Base-by-base conservation (phyloP, 2,888 invertebrate species). In the Diarsia dahlii region DNA sequence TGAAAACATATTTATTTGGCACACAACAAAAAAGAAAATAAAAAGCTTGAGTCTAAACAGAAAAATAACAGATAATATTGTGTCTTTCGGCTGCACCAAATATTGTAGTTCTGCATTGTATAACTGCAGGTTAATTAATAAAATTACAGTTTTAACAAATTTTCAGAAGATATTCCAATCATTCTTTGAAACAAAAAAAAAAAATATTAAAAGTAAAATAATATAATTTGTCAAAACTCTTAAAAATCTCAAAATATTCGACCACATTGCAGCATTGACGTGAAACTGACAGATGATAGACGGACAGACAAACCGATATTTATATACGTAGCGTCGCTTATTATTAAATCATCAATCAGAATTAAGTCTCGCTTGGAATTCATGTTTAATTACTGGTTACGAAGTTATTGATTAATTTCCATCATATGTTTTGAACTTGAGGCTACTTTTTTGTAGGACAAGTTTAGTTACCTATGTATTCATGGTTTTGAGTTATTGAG, bases 261-360 rank as follows among this genome's bases (percentile, higher is more conserved):
- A 80, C 78, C 64, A 74, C 73, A 85, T 13, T 15, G 39, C 15
- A 77, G 34, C 76, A 78, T 82, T 85, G 86, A 84, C 87, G 84
- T 45, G 64, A 54, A 77, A 80, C 84, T 76, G 84, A 82, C 87
- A 76, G 73, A 45, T 85, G 87, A 91, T 87, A 77, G 87, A 91
- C 88, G 76, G 80, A 86, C 90, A 71, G 74, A 72, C 81, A 84
- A 87, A 88, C 89, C 88, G 85, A 90, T 91, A 90, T 91, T 91
- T 87, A 87, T 80, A 89, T 78, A 82, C 85, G 79, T 86, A 87
- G 84, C 91, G 91, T 92, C 91, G 87, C 85, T 86, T 89, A 92
- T 93, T 93, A 94, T 94, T 93, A 94, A 88, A 92, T 92, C 93
- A 94, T 94, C 94, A 92, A 94, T 94, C 94, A 91, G 87, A 86